These are phyloP conservation scores for Coelopa pilipes DNA, from an alignment of 2,888 invertebrate species.

Conservation along the genomic window DNA sequence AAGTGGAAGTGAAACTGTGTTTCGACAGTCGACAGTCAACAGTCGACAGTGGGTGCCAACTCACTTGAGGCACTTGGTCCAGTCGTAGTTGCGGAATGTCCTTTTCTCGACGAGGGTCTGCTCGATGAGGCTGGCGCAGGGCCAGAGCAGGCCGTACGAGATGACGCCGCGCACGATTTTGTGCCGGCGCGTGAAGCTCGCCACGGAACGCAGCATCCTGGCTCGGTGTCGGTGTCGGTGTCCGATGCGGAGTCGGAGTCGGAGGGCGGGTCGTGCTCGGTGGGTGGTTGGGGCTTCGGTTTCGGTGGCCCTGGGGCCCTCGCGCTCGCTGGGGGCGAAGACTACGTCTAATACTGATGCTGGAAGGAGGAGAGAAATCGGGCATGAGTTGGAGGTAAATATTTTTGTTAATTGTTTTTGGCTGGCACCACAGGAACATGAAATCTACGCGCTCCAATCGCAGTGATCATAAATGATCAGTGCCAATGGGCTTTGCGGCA, in stretches of 20 bases:
- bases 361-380: too few relatives aligned
- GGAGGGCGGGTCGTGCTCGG: neutral
- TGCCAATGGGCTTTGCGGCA: too few relatives aligned
- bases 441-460: too few relatives aligned
- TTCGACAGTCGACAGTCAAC: too few relatives aligned
- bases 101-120: conserved; percentile 70
- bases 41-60: too few relatives aligned
- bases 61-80: conserved; percentile 70
- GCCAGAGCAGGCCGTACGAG: conserved; percentile 72
- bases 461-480: too few relatives aligned
- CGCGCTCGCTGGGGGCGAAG: conserved; percentile 37
- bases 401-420: too few relatives aligned
- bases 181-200: conserved; percentile 68
- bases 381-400: too few relatives aligned
- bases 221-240: neutral
- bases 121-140: conserved; percentile 71
- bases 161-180: conserved; percentile 71
- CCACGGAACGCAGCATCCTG: conserved; percentile 64
- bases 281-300: too few relatives aligned
- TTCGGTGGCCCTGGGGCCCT: conserved; percentile 15
- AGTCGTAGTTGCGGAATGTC: conserved; percentile 69
- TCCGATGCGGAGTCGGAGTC: neutral
- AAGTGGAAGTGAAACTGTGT: neutral
- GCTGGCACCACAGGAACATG: too few relatives aligned
- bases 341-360: too few relatives aligned